phyloP scores from a whole-genome alignment of 1,140 invertebrate genomes.

The Cylas formicarius region DNA sequence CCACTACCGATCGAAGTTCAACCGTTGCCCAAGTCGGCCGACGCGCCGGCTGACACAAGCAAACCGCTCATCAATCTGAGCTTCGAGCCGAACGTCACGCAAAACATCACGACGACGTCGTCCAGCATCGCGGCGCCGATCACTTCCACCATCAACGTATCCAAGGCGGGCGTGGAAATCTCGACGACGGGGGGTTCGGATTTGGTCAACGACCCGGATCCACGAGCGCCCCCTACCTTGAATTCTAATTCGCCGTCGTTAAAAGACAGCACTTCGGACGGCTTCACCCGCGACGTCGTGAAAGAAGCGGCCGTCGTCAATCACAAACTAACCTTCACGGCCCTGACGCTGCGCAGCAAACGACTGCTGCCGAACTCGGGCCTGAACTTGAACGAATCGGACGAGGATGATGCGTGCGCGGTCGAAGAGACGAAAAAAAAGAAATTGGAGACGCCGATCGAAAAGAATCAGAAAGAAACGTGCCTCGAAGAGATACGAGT shows the following conservation, averaged over 20 bases:
- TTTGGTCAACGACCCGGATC: no score
- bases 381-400: slow-evolving; percentile 28
- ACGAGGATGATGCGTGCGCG: slow-evolving; percentile 7
- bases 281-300: neutral
- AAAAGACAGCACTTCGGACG: neutral
- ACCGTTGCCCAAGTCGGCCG: slow-evolving; percentile 10
- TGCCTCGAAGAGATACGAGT: slow-evolving; percentile 1
- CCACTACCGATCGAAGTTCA: slow-evolving; percentile 9
- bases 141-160: slow-evolving; percentile 10
- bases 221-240: no score
- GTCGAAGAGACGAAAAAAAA: slow-evolving; percentile 16
- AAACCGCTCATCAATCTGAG: slow-evolving; percentile 18
- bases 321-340: slow-evolving; percentile 26
- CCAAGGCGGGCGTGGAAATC: slow-evolving; percentile 11
- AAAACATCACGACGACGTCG: slow-evolving; percentile 13
- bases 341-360: slow-evolving; percentile 23
- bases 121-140: slow-evolving; percentile 14
- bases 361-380: slow-evolving; percentile 23
- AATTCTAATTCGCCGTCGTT: neutral
- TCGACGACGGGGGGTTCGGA: slow-evolving; percentile 4
- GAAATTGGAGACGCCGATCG: slow-evolving; percentile 7
- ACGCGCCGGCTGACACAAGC: slow-evolving; percentile 5
- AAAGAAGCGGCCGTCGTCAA: neutral
- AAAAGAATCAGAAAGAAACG: slow-evolving; percentile 9
- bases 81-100: slow-evolving; percentile 15